A percentile compares a stretch with the other conserved stretches of the same genome.
Conservation (phyloP, 1,140 invertebrate genomes). For the Diachasma alloeum region DNA sequence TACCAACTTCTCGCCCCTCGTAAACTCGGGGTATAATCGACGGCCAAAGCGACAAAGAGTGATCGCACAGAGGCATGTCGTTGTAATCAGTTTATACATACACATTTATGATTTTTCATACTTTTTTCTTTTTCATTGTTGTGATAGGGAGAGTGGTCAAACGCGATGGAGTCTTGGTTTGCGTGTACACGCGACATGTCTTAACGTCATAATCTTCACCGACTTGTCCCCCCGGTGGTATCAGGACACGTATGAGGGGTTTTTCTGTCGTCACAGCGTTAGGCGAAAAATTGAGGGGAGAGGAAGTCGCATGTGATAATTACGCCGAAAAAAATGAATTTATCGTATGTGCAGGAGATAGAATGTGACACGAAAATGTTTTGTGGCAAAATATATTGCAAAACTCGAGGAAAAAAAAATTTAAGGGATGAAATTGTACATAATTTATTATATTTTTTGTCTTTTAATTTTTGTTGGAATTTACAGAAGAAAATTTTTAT, state of each 20-base stretch:
- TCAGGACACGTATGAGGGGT: not conserved
- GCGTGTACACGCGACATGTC: conserved; percentile 32
- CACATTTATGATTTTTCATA: conserved; percentile 4
- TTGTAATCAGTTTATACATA: conserved; percentile 21
- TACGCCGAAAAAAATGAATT: not conserved
- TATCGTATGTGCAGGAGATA: too few species aligned
- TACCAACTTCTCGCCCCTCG: not conserved
- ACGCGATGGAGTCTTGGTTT: not conserved
- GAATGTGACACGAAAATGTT: too few species aligned
- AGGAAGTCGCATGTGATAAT: not conserved
- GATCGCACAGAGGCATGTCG: conserved; percentile 28
- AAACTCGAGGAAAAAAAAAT: too few species aligned
- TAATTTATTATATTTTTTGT: too few species aligned
- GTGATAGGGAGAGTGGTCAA: not conserved
- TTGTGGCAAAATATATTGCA: too few species aligned
- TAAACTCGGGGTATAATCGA: conserved; percentile 9
- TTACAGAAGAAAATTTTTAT: too few species aligned
- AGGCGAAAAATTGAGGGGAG: not conserved
- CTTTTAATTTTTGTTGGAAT: too few species aligned
- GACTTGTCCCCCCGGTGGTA: not conserved
- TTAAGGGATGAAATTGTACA: too few species aligned
- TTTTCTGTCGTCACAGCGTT: conserved; percentile 24
- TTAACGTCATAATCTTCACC: conserved; percentile 3
- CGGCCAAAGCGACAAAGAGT: conserved; percentile 22
- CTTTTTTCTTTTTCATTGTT: not conserved